These are phyloP conservation scores for Metacarcinus magister DNA, from an alignment of 2,888 invertebrate species.

Conservation along the genomic window DNA sequence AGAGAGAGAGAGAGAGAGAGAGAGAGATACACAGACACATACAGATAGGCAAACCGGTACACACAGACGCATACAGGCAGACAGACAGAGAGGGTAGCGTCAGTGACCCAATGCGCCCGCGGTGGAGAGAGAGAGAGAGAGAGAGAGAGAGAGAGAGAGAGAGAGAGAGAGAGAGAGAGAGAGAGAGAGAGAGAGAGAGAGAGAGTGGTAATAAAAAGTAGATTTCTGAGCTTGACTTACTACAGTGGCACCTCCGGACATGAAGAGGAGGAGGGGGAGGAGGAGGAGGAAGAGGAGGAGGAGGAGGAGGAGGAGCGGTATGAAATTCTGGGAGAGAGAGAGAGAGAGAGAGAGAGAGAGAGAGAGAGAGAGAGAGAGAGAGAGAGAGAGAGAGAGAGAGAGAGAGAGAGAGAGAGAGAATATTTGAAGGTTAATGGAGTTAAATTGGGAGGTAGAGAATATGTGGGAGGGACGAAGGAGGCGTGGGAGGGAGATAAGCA, in stretches of 20 bases:
- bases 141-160: not conserved
- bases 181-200: not conserved
- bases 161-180: not conserved
- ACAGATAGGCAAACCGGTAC: not conserved
- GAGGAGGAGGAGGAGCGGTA: not conserved
- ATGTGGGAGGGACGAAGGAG: not conserved
- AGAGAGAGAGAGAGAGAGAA: not conserved
- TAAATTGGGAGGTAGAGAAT: not conserved
- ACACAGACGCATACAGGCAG: not conserved
- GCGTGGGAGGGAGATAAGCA: not conserved
- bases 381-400: conserved; percentile 12
- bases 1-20: too few relatives aligned
- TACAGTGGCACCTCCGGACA: not conserved
- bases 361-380: conserved; percentile 37
- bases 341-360: conserved; percentile 50
- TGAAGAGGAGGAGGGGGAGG: conserved; percentile 19
- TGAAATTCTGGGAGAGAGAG: not conserved
- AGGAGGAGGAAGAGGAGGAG: not conserved
- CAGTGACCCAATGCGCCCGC: not conserved
- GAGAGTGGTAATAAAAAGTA: not conserved
- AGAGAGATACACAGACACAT: not conserved
- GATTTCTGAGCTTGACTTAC: not conserved
- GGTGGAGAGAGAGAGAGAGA: not conserved
- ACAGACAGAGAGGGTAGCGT: not conserved
- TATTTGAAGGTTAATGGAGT: not conserved